phyloP scores from a whole-genome alignment of 2,113 vertebrate species.

The Axis porcinus region DNA sequence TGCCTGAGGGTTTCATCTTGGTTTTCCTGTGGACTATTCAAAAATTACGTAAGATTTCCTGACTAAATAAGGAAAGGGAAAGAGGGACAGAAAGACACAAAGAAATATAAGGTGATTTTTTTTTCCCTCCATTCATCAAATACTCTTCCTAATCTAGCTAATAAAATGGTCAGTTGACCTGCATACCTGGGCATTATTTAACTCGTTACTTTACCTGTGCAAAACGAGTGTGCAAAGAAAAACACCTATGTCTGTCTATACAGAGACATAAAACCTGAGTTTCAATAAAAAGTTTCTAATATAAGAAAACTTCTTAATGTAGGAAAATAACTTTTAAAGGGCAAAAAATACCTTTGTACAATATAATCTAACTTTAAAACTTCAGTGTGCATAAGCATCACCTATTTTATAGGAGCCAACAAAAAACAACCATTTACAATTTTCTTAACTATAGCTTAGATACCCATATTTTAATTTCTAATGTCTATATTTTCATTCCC shows the following conservation, averaged over 20 bases:
- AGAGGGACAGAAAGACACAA: not conserved
- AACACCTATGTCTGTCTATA: conserved; percentile 20
- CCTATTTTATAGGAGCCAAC: not conserved
- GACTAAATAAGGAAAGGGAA: not conserved
- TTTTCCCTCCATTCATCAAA: not conserved
- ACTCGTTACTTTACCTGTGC: conserved; percentile 45
- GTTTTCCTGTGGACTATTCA: conserved; percentile 1
- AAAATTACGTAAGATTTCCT: not conserved
- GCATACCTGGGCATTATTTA: not conserved
- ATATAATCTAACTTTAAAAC: conserved; percentile 38
- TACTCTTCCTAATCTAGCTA: not conserved
- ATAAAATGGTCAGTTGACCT: not conserved
- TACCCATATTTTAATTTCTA: conserved; percentile 46
- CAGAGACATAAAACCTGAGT: conserved; percentile 70
- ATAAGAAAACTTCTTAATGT: conserved; percentile 48
- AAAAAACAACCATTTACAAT: conserved; percentile 36
- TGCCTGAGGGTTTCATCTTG: conserved; percentile 58
- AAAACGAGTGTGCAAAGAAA: conserved; percentile 59
- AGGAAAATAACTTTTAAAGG: conserved; percentile 48
- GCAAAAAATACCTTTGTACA: conserved; percentile 73
- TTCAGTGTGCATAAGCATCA: conserved; percentile 37
- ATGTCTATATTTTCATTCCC: conserved; percentile 55
- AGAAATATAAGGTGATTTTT: conserved; percentile 41
- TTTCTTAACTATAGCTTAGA: conserved; percentile 51
- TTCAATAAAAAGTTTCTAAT: conserved; percentile 57